Evolutionary conservation across 1,140 invertebrate genomes (phyloP).

Genomic region (Pseudoatta argentina): DNA sequence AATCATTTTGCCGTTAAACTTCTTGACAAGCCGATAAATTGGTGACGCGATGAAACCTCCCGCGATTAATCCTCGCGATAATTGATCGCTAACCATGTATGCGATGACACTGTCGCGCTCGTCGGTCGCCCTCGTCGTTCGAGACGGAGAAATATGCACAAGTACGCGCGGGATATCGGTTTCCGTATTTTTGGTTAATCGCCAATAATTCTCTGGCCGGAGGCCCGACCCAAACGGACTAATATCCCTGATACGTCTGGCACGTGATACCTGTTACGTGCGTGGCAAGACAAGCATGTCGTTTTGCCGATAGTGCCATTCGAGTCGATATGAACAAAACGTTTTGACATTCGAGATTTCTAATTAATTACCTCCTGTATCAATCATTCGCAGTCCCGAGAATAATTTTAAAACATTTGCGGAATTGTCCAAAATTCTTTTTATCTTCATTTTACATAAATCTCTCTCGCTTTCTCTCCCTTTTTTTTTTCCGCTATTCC

Average conservation of each 20-base stretch:
- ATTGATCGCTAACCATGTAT: slow-evolving; percentile 55
- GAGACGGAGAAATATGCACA: not conserved
- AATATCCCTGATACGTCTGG: slow-evolving; percentile 67
- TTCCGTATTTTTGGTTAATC: slow-evolving; percentile 71
- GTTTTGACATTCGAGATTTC: not conserved
- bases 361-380: slow-evolving; percentile 40
- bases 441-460: not conserved
- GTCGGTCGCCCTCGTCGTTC: not conserved
- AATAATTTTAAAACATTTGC: not conserved
- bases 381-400: not conserved
- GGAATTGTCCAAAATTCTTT: not conserved
- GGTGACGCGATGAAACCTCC: slow-evolving; percentile 41
- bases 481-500: not conserved
- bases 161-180: slow-evolving; percentile 54
- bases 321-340: not conserved
- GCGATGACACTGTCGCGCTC: slow-evolving; percentile 4
- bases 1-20: slow-evolving; percentile 60
- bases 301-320: slow-evolving; percentile 56
- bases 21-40: slow-evolving; percentile 64
- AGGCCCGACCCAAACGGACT: slow-evolving; percentile 38
- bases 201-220: slow-evolving; percentile 69
- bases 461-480: too few species aligned
- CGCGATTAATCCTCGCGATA: slow-evolving; percentile 68
- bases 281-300: slow-evolving; percentile 47
- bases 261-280: slow-evolving; percentile 64